A percentile compares a stretch with the other conserved stretches of the same genome.
Evolutionary conservation across 2,888 invertebrate species (phyloP).

Genomic region (Drosophila quinaria): DNA sequence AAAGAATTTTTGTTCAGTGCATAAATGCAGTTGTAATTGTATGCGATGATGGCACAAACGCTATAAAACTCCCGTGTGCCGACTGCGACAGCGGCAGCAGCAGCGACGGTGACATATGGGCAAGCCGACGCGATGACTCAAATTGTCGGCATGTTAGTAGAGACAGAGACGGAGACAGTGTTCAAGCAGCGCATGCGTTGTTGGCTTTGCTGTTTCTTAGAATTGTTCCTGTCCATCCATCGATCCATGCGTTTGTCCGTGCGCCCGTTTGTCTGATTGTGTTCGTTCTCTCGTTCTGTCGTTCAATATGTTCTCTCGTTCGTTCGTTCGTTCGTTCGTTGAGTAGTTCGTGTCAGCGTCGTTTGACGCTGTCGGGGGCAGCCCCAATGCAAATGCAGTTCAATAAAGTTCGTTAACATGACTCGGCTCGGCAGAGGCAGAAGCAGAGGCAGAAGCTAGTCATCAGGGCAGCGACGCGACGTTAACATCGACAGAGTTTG

Average conservation of each 20-base stretch:
- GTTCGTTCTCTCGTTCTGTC: constrained; percentile 1
- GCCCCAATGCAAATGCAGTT: constrained; percentile 54
- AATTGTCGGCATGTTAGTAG: constrained; percentile 60
- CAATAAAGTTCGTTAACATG: constrained; percentile 68
- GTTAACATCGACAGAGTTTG: constrained; percentile 29
- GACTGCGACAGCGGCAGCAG: constrained; percentile 16
- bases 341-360: constrained; percentile 8
- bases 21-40: constrained; percentile 11
- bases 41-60: constrained; percentile 35
- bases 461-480: constrained; percentile 23
- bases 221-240: constrained; percentile 38
- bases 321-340: constrained; percentile 7
- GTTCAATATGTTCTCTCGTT: background rate
- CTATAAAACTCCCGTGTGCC: constrained; percentile 32
- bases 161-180: constrained; percentile 2
- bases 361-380: constrained; percentile 7
- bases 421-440: constrained; percentile 6
- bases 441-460: constrained; percentile 21
- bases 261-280: constrained; percentile 6
- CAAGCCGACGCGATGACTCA: constrained; percentile 62
- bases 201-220: constrained; percentile 38
- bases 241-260: constrained; percentile 9
- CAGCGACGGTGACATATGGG: constrained; percentile 57
- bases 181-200: constrained; percentile 47
- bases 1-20: constrained; percentile 27